phyloP scores from a whole-genome alignment of 2,888 invertebrate species.

The Drosophila nigritarsus region DNA sequence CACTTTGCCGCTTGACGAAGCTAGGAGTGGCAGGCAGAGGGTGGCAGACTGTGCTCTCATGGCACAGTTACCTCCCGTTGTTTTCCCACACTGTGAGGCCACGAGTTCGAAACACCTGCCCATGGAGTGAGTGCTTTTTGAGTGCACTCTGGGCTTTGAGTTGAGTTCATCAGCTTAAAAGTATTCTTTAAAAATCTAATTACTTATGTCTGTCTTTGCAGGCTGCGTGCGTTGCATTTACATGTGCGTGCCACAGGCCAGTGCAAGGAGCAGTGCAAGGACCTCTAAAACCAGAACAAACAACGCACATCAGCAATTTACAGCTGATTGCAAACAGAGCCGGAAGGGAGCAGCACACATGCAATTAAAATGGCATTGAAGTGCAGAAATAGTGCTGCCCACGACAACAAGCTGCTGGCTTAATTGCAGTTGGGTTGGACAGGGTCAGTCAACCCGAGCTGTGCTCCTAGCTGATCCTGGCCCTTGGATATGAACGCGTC shows the following conservation, averaged over 20 bases:
- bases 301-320: conserved; percentile 13
- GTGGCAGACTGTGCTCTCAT: conserved; percentile 51
- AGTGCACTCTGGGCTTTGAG: conserved; percentile 46
- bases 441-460: conserved; percentile 39
- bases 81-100: conserved; percentile 69
- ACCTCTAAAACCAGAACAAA: conserved; percentile 44
- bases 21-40: background rate
- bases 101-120: conserved; percentile 57
- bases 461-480: conserved; percentile 29
- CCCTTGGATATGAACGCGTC: conserved; percentile 52
- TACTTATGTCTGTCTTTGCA: conserved; percentile 20
- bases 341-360: conserved; percentile 9
- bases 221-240: conserved; percentile 9
- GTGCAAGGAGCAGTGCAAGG: conserved; percentile 42
- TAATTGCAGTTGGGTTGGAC: conserved; percentile 42
- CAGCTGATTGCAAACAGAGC: conserved; percentile 32
- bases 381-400: conserved; percentile 9
- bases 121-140: conserved; percentile 19
- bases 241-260: conserved; percentile 40
- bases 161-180: conserved; percentile 42
- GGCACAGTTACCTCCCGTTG: conserved; percentile 68
- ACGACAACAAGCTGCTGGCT: conserved; percentile 44
- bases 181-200: conserved; percentile 58
- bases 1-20: conserved; percentile 19
- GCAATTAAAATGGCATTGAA: conserved; percentile 68